Evolutionary conservation across 35 echinoderm and acorn worm species (phyloP), one percentile per base, ranked within the genome.

Genomic region (Acanthaster planci): DNA sequence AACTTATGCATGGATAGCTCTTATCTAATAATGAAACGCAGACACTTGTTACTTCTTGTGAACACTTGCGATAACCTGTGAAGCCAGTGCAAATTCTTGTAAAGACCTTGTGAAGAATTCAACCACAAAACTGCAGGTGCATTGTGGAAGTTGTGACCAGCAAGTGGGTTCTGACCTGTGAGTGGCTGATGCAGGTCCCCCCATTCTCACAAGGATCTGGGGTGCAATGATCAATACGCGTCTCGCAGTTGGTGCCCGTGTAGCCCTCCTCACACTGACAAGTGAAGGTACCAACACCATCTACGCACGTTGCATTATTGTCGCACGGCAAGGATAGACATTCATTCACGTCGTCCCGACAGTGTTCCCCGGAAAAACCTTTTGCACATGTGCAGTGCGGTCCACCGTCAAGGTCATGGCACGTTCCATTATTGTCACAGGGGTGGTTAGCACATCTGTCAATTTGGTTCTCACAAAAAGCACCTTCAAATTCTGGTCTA

Each of bases 271-370:
- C 5, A 50, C 87, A 89, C 14, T n/a, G 37, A 51, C 84, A 92
- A 42, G 34, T 40, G 51, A 81, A 93, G 18, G 9, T 26, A 38
- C 76, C 84, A 27, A 88, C 51, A 38, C 56, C 37, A 54, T 93
- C 86, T 10, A 58, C 12, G 56, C 91, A 93, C 9, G 80, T 51
- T 58, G 55, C 91, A 16, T 87, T 29, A 59, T 93, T 82, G 42
- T 14, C 21, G 38, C 91, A 93, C 18, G 91, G 91, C 42, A 47
- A 47, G 12, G 12, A 47, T 34, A 72, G 6, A 44, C 91, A 93
- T 79, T 88, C 85, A 51, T 93, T 67, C 8, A 78, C 39, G 27
- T 86, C 80, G 37, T 36, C 21, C 37, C 77, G 68, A 64, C 91
- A 93, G 53, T 83, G 21, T 5, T 7, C 9, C 18, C 86, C 91